Percentiles rank a stretch among this genome's conserved stretches.
phyloP scores from a whole-genome alignment of 2,113 vertebrate species.

The Phaetusa simplex region DNA sequence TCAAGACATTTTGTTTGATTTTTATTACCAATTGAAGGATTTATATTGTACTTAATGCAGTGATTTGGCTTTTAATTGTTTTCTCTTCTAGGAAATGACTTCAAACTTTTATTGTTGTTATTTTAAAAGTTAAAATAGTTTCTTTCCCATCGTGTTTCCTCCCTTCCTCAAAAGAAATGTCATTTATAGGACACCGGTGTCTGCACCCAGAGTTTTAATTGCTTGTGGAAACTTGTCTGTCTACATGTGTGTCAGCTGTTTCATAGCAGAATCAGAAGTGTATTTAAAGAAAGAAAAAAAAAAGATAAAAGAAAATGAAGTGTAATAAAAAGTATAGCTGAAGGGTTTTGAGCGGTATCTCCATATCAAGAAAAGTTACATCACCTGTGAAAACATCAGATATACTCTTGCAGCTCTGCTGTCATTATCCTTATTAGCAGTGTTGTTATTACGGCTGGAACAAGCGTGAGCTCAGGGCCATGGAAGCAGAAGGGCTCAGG shows the following conservation, averaged over 20 bases:
- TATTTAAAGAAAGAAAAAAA: neutral
- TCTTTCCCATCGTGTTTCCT: neutral
- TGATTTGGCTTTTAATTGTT: neutral
- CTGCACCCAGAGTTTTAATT: neutral
- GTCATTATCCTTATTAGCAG: conserved; percentile 27
- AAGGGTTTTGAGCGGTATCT: conserved; percentile 18
- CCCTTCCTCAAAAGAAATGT: conserved; percentile 22
- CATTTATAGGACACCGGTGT: neutral
- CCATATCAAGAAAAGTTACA: conserved; percentile 31
- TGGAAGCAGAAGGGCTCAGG: neutral
- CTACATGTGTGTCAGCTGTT: neutral
- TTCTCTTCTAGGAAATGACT: neutral
- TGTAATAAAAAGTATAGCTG: conserved; percentile 44
- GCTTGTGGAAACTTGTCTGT: conserved; percentile 37
- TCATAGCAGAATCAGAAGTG: neutral
- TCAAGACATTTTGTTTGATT: neutral
- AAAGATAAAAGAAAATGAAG: neutral
- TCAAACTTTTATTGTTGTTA: neutral
- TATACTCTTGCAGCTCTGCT: neutral
- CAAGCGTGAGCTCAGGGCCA: neutral
- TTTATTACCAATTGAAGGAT: neutral
- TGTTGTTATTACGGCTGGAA: neutral
- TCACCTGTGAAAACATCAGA: conserved; percentile 44
- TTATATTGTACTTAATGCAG: neutral
- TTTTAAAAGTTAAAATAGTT: neutral